Base-by-base conservation (phyloP, 2,888 invertebrate genomes). In the Meteorus cinctellus region DNA sequence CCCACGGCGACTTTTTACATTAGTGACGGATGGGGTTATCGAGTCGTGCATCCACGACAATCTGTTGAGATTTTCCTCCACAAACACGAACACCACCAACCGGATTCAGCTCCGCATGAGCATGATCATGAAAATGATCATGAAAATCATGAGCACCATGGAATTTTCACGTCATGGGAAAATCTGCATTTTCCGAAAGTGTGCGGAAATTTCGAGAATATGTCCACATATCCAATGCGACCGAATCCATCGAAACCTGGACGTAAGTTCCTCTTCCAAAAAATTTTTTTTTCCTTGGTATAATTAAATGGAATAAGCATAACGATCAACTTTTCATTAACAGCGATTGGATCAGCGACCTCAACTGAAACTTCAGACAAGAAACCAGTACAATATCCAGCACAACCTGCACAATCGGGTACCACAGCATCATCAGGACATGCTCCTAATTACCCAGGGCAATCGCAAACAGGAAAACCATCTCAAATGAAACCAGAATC, bases 21-120 rank as follows among this genome's bases (percentile, higher is more conserved):
- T 14, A 95, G 95, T 65, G 95, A 95, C 87, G 93, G 93, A 77
- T 94, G 94, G 90, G 95, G 95, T 24, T 95, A 95, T 87, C 91
- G 95, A 79, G 93, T 94, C 0, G 93, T 95, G 0, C 92, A 93
- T 81, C 94, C 95, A 0, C 92, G 93, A 67, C 92, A 93, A 79
- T 91, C 93, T 0, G 93, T 95, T 4, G 94, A 95, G 89, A 91
- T 95, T 4, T 94, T 91, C 85, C 91, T 92, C 19, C 92, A 92
- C 31, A 86, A 88, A 29, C 90, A 90, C 65, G 87, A 88, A 16
- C 86, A 86, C 19, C 83, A 86, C 36, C 34, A 48, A 1, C 31
- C 29, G 12, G 10, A 67, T 27, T 81, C 82, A 29, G 80, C 79
- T 31, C 81, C 82, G 14, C 72, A 83, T 24, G 79, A 84, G 63